A percentile compares a stretch with the other conserved stretches of the same genome.
Evolutionary conservation across 2,888 invertebrate genomes (phyloP).

Genomic region (Philopedon plagiatum): DNA sequence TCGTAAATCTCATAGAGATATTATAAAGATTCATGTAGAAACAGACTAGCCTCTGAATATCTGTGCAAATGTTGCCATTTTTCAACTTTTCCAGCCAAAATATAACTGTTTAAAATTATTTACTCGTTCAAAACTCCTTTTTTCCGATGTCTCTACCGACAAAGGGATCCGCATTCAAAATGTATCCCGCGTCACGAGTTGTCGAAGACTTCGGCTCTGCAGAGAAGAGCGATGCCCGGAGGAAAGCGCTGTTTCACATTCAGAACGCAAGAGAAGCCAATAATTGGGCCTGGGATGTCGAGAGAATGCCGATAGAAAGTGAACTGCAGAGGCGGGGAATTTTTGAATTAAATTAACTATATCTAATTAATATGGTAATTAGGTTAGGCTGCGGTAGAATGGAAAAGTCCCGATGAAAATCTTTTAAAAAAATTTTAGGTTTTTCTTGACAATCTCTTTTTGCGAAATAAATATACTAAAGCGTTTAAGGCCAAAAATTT

Average conservation of each 20-base stretch:
- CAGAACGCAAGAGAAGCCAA: constrained; percentile 39
- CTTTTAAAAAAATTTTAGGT: too few species aligned
- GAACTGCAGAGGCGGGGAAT: constrained; percentile 13
- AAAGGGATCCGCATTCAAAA: constrained; percentile 36
- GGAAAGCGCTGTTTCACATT: constrained; percentile 44
- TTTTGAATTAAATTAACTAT: constrained; percentile 12
- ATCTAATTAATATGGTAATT: constrained; percentile 18
- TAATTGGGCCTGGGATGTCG: constrained; percentile 46
- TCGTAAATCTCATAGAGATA: too few species aligned
- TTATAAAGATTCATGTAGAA: too few species aligned
- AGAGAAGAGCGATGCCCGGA: constrained; percentile 36
- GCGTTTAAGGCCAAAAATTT: too few species aligned
- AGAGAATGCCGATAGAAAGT: constrained; percentile 42
- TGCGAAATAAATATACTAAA: too few species aligned
- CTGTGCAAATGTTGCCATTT: too few species aligned
- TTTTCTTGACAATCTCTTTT: too few species aligned
- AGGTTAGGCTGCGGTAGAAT: neutral
- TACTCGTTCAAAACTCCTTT: constrained; percentile 11
- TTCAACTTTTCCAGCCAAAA: neutral
- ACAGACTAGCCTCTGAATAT: too few species aligned
- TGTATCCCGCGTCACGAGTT: constrained; percentile 42
- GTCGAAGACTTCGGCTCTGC: constrained; percentile 39
- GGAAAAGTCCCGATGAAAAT: neutral
- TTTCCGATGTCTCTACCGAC: constrained; percentile 24
- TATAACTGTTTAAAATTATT: constrained; percentile 22